A percentile compares a stretch with the other conserved stretches of the same genome.
phyloP scores from a whole-genome alignment of 2,113 vertebrate species.

The Solenodon paradoxus region DNA sequence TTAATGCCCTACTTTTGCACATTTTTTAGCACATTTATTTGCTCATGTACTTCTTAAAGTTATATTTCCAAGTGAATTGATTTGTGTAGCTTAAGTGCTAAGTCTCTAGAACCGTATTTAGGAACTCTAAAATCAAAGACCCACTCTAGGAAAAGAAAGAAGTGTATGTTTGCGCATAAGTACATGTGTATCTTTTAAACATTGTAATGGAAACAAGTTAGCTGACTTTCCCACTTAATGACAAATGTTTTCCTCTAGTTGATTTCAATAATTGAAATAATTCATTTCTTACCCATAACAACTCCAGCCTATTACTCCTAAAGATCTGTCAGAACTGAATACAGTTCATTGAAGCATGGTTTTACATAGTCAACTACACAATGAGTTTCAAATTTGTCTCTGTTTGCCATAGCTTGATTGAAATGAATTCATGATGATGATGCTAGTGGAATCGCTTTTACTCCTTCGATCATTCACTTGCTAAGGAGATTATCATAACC shows the following conservation, averaged over 20 bases:
- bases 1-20: background rate
- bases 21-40: background rate
- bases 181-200: background rate
- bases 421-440: background rate
- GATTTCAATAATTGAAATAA: slow-evolving; percentile 5
- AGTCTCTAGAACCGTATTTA: background rate
- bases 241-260: background rate
- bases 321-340: background rate
- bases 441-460: background rate
- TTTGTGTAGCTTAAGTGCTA: background rate
- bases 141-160: background rate
- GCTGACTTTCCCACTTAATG: background rate
- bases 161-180: background rate
- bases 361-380: background rate
- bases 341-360: background rate
- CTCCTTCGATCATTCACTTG: background rate
- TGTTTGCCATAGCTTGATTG: background rate
- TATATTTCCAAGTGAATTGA: background rate
- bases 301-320: background rate
- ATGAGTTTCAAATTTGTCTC: background rate
- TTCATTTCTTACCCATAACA: background rate
- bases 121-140: background rate
- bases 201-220: background rate
- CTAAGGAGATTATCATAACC: background rate
- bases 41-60: background rate